Conservation (phyloP, 2,113 vertebrate genomes). For the Esox niger region DNA sequence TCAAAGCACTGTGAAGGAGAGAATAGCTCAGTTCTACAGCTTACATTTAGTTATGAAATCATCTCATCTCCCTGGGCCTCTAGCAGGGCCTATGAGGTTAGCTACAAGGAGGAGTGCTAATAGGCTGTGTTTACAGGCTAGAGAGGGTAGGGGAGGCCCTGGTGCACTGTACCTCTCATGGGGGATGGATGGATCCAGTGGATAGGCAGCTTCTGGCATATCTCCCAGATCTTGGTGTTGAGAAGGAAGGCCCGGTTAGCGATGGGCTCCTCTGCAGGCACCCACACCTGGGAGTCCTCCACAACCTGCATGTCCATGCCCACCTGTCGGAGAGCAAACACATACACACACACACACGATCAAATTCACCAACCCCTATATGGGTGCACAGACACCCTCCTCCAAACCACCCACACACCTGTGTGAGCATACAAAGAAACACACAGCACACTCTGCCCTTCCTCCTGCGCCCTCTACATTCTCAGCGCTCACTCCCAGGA, state of each 20-base stretch:
- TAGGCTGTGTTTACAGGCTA: too few relatives aligned
- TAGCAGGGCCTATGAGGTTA: constrained; percentile 40
- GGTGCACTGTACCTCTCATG: constrained; percentile 61
- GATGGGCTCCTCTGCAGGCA: constrained; percentile 73
- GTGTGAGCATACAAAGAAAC: constrained; percentile 1
- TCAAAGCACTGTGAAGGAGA: neutral
- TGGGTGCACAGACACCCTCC: neutral
- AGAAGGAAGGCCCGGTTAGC: constrained; percentile 69
- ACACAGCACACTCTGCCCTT: constrained; percentile 14
- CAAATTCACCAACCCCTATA: constrained; percentile 3
- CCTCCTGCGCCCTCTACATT: constrained; percentile 30
- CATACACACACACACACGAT: neutral
- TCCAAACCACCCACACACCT: constrained; percentile 6
- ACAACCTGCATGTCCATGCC: constrained; percentile 63
- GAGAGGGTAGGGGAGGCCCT: constrained; percentile 42
- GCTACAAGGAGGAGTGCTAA: too few relatives aligned
- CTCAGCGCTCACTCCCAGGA: constrained; percentile 38
- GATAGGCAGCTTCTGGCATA: constrained; percentile 76
- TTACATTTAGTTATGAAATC: constrained; percentile 32
- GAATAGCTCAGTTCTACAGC: constrained; percentile 3
- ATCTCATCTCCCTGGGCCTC: constrained; percentile 22
- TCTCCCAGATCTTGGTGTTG: constrained; percentile 76
- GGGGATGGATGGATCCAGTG: constrained; percentile 76
- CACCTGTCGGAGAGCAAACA: constrained; percentile 43
- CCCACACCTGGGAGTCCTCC: constrained; percentile 73